Evolutionary conservation across 2,113 vertebrate genomes (phyloP).

Genomic region (Chunga burmeisteri): DNA sequence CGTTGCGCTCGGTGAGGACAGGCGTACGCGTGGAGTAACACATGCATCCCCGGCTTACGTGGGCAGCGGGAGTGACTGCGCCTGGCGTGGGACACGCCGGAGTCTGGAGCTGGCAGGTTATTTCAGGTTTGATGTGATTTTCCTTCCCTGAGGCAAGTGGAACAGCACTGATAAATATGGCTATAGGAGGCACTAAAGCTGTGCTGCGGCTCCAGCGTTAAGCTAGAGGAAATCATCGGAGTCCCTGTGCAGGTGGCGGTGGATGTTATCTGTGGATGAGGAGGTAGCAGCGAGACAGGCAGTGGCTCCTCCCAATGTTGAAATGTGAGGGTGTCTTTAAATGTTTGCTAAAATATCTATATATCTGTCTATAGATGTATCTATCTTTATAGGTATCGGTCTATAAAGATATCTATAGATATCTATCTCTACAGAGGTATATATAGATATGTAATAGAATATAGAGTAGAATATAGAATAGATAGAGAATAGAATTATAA

Average conservation of each 20-base stretch:
- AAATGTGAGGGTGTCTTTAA: not conserved
- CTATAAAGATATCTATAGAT: not conserved
- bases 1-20: not conserved
- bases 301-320: not conserved
- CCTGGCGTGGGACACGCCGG: not conserved
- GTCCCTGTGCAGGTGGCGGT: not conserved
- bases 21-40: not conserved
- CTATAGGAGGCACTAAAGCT: slow-evolving; percentile 5
- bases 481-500: not conserved
- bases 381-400: not conserved
- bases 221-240: not conserved
- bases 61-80: not conserved
- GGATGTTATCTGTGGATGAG: not conserved
- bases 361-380: not conserved
- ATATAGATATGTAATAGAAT: not conserved
- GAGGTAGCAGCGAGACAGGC: not conserved
- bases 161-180: not conserved
- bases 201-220: not conserved
- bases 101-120: slow-evolving; percentile 32
- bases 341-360: not conserved
- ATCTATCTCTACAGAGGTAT: not conserved
- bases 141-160: not conserved
- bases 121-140: not conserved
- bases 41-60: not conserved
- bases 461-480: not conserved